phyloP scores from a whole-genome alignment of 1,140 invertebrate genomes.

The Dicyema japonicum region DNA sequence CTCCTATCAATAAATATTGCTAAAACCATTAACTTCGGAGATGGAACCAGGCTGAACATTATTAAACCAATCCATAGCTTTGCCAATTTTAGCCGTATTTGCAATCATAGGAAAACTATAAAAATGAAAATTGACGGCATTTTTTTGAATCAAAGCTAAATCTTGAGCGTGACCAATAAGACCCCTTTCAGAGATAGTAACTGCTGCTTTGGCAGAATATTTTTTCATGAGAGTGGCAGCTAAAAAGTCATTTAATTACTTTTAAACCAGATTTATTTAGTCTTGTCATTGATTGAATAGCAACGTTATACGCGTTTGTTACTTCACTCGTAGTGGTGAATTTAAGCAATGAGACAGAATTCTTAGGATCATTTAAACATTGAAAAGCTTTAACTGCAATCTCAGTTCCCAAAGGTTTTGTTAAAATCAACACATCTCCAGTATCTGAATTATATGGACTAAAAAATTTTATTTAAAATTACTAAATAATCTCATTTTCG shows the following conservation, averaged over 20 bases:
- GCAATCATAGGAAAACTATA: conserved; percentile 81
- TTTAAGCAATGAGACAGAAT: too few relatives aligned
- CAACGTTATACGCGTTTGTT: conserved; percentile 70
- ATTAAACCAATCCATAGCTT: conserved; percentile 39
- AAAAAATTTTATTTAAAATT: conserved; percentile 10
- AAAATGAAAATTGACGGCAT: conserved; percentile 82
- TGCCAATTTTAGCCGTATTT: conserved; percentile 62
- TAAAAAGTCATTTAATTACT: too few relatives aligned
- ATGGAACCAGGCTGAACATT: conserved; percentile 54
- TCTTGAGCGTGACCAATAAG: conserved; percentile 77
- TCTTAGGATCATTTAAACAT: conserved; percentile 71
- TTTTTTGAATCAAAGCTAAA: conserved; percentile 67
- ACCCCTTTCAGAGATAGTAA: conserved; percentile 81
- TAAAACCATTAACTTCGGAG: conserved; percentile 26
- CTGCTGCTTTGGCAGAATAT: conserved; percentile 79
- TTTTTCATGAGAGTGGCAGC: conserved; percentile 79
- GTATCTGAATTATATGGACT: conserved; percentile 70
- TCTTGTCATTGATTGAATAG: conserved; percentile 82
- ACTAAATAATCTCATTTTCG: conserved; percentile 67
- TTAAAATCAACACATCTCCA: conserved; percentile 72
- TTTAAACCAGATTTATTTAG: conserved; percentile 54
- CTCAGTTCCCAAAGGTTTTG: conserved; percentile 73
- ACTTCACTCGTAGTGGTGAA: too few relatives aligned
- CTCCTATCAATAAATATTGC: too few relatives aligned
- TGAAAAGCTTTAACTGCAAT: conserved; percentile 85